Conservation (phyloP, 92 coral and sea anemone species). For the Chrysogorgia sp. region DNA sequence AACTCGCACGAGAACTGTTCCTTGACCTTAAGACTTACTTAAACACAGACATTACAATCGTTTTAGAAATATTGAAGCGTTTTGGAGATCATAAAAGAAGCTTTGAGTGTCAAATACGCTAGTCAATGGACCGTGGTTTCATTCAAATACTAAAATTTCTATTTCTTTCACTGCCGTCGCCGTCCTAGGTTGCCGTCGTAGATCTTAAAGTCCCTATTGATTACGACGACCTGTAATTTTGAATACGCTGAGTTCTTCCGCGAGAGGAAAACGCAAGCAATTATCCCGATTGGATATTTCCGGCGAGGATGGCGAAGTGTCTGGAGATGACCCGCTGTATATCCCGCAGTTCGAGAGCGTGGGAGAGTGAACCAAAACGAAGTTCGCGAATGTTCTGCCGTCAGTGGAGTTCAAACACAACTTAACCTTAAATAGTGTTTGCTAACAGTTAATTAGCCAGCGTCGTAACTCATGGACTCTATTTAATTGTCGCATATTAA, state of each 20-base stretch:
- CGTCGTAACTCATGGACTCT: neutral
- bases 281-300: neutral
- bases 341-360: constrained; percentile 17
- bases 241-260: neutral
- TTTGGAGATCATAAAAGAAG: too few species aligned
- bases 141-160: too few species aligned
- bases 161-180: too few species aligned
- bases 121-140: too few species aligned
- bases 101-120: too few species aligned
- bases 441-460: constrained; percentile 22
- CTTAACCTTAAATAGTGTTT: constrained; percentile 24
- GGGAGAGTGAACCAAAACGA: constrained; percentile 4
- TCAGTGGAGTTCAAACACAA: constrained; percentile 20
- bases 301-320: neutral
- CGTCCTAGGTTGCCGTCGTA: too few species aligned
- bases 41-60: too few species aligned
- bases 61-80: too few species aligned
- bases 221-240: too few species aligned
- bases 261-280: neutral
- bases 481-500: neutral
- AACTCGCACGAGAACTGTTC: too few species aligned
- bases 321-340: neutral
- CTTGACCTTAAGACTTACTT: too few species aligned
- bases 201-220: too few species aligned
- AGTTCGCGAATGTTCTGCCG: constrained; percentile 26